These are phyloP conservation scores for Drosophila sordidapex DNA, from an alignment of 2,888 invertebrate genomes.

Conservation along the genomic window DNA sequence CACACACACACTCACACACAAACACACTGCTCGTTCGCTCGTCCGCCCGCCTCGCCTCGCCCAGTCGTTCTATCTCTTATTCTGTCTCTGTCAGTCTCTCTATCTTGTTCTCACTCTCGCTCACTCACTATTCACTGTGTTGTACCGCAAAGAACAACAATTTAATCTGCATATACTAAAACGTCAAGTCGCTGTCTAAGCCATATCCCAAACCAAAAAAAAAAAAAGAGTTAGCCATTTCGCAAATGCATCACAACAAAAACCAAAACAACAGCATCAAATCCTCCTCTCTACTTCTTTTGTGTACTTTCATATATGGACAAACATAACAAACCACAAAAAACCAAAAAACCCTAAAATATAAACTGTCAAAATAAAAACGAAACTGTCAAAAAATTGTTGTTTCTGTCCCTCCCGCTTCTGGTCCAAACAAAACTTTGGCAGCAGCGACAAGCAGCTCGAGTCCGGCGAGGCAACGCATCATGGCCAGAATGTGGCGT, in stretches of 20 bases:
- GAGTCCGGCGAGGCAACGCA: constrained; percentile 58
- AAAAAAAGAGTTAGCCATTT: constrained; percentile 57
- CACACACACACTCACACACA: constrained; percentile 8
- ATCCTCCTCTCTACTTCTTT: constrained; percentile 36
- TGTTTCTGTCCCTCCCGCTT: constrained; percentile 16
- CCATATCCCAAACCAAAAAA: constrained; percentile 16
- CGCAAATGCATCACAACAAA: constrained; percentile 72
- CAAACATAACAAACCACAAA: constrained; percentile 27
- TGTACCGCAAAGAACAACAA: constrained; percentile 51
- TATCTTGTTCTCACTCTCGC: constrained; percentile 26
- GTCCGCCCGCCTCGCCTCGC: constrained; percentile 57
- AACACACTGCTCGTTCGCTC: constrained; percentile 48
- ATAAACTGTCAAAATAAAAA: constrained; percentile 52
- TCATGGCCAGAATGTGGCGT: constrained; percentile 83
- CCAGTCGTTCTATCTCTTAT: constrained; percentile 31
- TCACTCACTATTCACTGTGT: constrained; percentile 49
- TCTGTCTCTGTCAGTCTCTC: constrained; percentile 31
- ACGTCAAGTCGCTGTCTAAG: constrained; percentile 63
- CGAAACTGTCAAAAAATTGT: constrained; percentile 50
- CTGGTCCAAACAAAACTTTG: constrained; percentile 21
- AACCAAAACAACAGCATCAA: constrained; percentile 16
- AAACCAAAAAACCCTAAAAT: constrained; percentile 14
- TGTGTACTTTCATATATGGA: constrained; percentile 77
- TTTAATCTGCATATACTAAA: constrained; percentile 68
- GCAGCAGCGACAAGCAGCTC: constrained; percentile 65